Evolutionary conservation across 2,888 invertebrate species (phyloP), one percentile per base, ranked within the genome.

Genomic region (Heliconius charithonia): DNA sequence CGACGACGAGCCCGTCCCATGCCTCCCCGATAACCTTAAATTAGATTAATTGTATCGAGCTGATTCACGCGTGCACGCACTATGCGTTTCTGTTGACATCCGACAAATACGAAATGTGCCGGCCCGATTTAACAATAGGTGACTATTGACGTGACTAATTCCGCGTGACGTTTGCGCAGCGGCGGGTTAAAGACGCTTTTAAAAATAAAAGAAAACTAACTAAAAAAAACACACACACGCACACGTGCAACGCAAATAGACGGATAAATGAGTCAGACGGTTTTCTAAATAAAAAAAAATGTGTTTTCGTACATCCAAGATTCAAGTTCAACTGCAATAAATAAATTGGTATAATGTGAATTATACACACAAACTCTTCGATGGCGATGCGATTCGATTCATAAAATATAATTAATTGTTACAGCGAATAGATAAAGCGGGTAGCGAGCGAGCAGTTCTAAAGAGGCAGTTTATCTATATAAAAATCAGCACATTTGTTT

Each of bases 11-110:
- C 91, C 89, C 88, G 89, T 87, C 89, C 90, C 88, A 87, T 89
- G 88, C 92, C 92, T 90, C 91, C 92, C 90, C 93, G 92, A 93
- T 93, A 93, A 92, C 92, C 93, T 90, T 92, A 93, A 94, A 94
- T 94, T 94, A 94, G 94, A 95, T 93, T 94, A 92, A 95, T 94
- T 92, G 93, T 93, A 94, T 90, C 92, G 89, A 87, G 92, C 90
- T 95, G 95, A 94, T 93, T 95, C 94, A 95, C 89, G 87, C 90
- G 86, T 85, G 87, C 86, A 90, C 88, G 88, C 89, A 87, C 82
- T 80, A 87, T 88, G 89, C 87, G 87, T 86, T 89, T 88, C 88
- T 92, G 91, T 91, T 92, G 93, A 93, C 93, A 92, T 88, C 87
- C 87, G 88, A 93, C 90, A 90, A 92, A 93, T 92, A 93, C 90